A percentile compares a stretch with the other conserved stretches of the same genome.
phyloP scores from a whole-genome alignment of 2,797 vertebrate genomes.

The Petrocephalus schoutedeni region DNA sequence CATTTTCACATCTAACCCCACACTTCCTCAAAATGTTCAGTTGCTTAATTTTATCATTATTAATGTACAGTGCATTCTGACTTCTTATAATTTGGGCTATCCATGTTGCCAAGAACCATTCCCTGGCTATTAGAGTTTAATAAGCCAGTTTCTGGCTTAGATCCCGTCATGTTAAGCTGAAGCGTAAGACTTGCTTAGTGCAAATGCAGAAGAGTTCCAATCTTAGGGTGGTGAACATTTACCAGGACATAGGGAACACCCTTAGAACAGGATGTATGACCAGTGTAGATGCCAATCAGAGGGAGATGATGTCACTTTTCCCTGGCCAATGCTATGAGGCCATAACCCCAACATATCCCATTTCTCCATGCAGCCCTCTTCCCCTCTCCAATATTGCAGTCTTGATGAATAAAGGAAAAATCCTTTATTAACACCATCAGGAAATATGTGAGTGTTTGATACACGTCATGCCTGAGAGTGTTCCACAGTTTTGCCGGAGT shows the following conservation, averaged over 20 bases:
- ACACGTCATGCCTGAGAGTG: neutral
- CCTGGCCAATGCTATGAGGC: conserved; percentile 26
- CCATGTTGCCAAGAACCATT: neutral
- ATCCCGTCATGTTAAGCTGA: neutral
- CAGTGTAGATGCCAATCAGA: conserved; percentile 25
- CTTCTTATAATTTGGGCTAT: neutral
- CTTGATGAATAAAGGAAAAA: neutral
- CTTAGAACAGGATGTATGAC: neutral
- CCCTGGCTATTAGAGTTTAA: neutral
- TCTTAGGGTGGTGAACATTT: conserved; percentile 13
- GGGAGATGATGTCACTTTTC: conserved; percentile 26
- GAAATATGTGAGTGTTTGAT: neutral
- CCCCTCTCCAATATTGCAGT: conserved; percentile 6
- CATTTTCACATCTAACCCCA: neutral
- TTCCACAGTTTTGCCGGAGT: neutral
- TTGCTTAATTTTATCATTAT: neutral
- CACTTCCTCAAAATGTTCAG: neutral
- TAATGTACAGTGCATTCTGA: neutral
- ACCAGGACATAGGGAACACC: conserved; percentile 11
- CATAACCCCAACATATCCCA: conserved; percentile 22
- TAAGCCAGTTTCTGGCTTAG: neutral
- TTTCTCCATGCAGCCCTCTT: neutral
- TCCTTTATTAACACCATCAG: neutral
- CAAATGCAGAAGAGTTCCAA: neutral
- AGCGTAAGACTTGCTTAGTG: neutral